Conservation (phyloP, 2,888 invertebrate species). For the Tupiocoris notatus region DNA sequence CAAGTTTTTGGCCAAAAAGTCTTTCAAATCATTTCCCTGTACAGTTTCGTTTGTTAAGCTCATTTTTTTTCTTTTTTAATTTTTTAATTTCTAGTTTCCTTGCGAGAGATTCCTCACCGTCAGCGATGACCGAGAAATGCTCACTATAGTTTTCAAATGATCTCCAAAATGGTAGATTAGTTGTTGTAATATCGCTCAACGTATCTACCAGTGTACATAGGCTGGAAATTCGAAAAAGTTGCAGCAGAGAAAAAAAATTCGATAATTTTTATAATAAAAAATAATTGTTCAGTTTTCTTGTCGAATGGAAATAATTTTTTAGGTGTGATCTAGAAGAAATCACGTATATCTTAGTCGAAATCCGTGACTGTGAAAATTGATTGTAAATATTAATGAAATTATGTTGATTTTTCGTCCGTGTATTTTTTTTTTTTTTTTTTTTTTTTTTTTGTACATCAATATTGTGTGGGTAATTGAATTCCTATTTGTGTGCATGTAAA, state of each 20-base stretch:
- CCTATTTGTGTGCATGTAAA: constrained; percentile 46
- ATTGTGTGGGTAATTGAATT: constrained; percentile 31
- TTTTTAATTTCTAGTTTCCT: constrained; percentile 43
- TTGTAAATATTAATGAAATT: not conserved
- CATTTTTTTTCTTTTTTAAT: constrained; percentile 45
- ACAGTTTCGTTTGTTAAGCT: constrained; percentile 42
- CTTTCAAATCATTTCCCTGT: constrained; percentile 35
- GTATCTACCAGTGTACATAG: constrained; percentile 46
- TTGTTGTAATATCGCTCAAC: constrained; percentile 33
- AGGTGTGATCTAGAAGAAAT: not conserved
- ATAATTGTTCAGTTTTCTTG: not conserved
- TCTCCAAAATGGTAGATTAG: constrained; percentile 49
- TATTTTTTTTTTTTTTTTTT: not conserved
- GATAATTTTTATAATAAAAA: too few species aligned
- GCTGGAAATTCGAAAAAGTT: constrained; percentile 36
- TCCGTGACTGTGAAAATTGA: not conserved
- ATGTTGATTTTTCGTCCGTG: not conserved
- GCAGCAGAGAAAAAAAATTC: too few species aligned
- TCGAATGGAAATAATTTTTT: not conserved
- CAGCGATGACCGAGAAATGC: constrained; percentile 42
- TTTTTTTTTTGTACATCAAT: not conserved
- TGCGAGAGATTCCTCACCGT: constrained; percentile 43
- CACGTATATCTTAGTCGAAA: not conserved
- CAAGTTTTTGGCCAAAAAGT: constrained; percentile 25
- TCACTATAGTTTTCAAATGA: constrained; percentile 51